phyloP scores from a whole-genome alignment of 2,888 invertebrate genomes.

The Tachina lurida region DNA sequence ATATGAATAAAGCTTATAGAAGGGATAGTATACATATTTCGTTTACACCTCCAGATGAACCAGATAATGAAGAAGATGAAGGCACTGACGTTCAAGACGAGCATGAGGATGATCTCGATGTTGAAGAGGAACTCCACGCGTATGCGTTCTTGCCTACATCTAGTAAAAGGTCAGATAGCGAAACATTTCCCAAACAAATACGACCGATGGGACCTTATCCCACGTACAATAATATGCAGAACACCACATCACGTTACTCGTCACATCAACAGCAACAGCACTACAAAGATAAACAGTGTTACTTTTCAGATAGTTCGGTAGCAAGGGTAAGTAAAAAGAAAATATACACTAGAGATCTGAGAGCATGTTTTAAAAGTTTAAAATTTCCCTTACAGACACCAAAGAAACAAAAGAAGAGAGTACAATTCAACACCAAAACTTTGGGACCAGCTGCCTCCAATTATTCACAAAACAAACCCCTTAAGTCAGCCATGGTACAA shows the following conservation, averaged over 20 bases:
- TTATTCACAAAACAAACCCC: constrained; percentile 13
- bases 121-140: constrained; percentile 25
- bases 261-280: constrained; percentile 11
- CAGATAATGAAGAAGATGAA: constrained; percentile 47
- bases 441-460: constrained; percentile 44
- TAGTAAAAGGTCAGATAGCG: constrained; percentile 14
- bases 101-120: constrained; percentile 33
- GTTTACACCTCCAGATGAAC: constrained; percentile 29
- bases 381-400: constrained; percentile 23
- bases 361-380: background rate
- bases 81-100: constrained; percentile 61
- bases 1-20: constrained; percentile 19
- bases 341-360: background rate
- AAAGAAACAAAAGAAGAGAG: constrained; percentile 54
- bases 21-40: constrained; percentile 59
- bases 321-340: constrained; percentile 35
- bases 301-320: constrained; percentile 42
- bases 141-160: constrained; percentile 19
- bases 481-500: constrained; percentile 36
- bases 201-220: constrained; percentile 57
- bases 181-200: constrained; percentile 26
- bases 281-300: constrained; percentile 24
- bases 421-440: constrained; percentile 53
- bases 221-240: constrained; percentile 42
- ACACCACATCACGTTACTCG: background rate